phyloP scores from a whole-genome alignment of 53 echinoderm and acorn worm species.

The Holothuria scabra region DNA sequence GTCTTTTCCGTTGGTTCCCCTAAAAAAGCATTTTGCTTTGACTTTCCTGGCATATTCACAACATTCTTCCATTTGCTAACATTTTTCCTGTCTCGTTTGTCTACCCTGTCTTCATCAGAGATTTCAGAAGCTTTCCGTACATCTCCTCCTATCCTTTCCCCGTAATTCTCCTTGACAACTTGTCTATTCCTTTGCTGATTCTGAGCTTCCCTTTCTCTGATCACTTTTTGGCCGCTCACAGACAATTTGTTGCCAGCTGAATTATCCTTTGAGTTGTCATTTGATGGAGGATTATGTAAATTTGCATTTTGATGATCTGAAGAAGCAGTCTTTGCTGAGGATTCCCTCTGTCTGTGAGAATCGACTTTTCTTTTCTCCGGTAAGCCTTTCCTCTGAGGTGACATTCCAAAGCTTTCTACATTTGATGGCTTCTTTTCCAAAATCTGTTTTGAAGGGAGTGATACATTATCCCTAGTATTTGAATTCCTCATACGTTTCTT shows the following conservation, averaged over 20 bases:
- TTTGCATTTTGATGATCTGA: not conserved
- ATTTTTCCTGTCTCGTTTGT: too few relatives aligned
- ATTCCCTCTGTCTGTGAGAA: not conserved
- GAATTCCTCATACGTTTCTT: not conserved
- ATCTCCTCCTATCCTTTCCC: too few relatives aligned
- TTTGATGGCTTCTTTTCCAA: not conserved
- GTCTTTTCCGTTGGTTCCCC: too few relatives aligned
- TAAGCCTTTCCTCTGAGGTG: slow-evolving; percentile 8
- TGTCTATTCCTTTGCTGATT: too few relatives aligned
- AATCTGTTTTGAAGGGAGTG: not conserved
- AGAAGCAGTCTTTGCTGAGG: not conserved
- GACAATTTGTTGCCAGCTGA: not conserved
- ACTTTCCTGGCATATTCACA: too few relatives aligned
- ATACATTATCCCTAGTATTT: not conserved
- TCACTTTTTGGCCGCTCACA: too few relatives aligned
- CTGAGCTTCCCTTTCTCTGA: too few relatives aligned
- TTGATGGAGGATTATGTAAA: slow-evolving; percentile 45
- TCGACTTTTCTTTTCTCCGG: slow-evolving; percentile 29
- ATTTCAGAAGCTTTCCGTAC: too few relatives aligned
- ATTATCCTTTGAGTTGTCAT: slow-evolving; percentile 10
- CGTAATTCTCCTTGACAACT: too few relatives aligned
- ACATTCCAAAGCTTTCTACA: slow-evolving; percentile 1
- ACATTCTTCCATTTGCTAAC: too few relatives aligned
- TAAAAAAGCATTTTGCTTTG: too few relatives aligned
- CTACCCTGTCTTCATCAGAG: too few relatives aligned